These are phyloP conservation scores for Smutsia temminckii DNA, from an alignment of 2,797 vertebrate species.

Conservation along the genomic window DNA sequence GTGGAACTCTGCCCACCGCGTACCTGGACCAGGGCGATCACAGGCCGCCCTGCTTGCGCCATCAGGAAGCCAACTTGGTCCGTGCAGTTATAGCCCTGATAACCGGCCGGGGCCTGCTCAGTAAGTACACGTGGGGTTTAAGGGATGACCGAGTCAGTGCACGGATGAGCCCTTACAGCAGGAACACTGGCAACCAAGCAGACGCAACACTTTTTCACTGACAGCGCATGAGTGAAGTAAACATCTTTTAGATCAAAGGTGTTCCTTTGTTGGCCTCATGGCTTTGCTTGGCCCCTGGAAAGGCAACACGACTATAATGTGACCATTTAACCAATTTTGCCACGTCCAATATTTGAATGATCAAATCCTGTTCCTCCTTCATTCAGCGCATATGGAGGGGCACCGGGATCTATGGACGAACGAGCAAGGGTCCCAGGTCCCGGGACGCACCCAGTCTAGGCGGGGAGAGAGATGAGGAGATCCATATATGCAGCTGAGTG, in stretches of 20 bases:
- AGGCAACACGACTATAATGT: neutral
- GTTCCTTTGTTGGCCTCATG: neutral
- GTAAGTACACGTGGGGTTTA: neutral
- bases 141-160: neutral
- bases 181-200: neutral
- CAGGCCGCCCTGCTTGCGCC: no score
- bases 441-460: neutral
- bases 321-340: neutral
- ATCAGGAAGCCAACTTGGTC: neutral
- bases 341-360: neutral
- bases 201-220: neutral
- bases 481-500: fast-evolving
- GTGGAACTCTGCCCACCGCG: no score
- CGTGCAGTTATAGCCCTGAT: neutral
- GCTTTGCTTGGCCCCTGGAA: neutral
- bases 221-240: neutral
- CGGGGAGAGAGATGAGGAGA: neutral
- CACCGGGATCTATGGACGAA: neutral
- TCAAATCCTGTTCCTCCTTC: neutral
- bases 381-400: neutral
- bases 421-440: no score
- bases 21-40: no score
- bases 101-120: neutral
- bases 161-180: neutral
- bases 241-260: neutral